Base-by-base conservation (phyloP, 2,113 vertebrate species). In the Prunella himalayana region DNA sequence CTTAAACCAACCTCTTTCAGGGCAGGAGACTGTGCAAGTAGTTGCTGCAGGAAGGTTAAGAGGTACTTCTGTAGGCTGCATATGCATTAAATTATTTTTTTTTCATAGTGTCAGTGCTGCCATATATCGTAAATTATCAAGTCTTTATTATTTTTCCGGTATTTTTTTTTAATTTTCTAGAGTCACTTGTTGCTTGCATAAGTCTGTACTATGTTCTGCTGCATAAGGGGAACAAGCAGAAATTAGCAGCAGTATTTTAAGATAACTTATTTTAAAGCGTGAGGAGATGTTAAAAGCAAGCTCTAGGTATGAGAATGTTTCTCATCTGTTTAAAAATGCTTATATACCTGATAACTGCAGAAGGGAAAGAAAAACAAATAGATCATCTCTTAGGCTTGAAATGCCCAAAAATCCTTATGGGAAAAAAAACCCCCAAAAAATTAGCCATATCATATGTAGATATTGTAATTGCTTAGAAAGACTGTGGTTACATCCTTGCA, bases 221-320 rank as follows among this genome's bases (percentile, higher is more conserved):
- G 31, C 63, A 53, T 56, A 79, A 85, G 31, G 30, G 14, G 49
- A 85, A 45, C 28, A 82, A 90, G 63, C 9, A 93, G 54, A 92
- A 96, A 82, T 92, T 90, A 92, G 70, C 49, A 88, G 27, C 41
- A 82, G 31, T 85, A 90, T 94, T 96, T 93, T 93, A 93, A 82
- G 63, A 86, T 9, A 94, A 56, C 41, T 61, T 96, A 82, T 97
- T 96, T 91, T 90, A 76, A 90, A 94, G 37, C 42, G 79, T 82
- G 54, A 90, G 30, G 30, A 23, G 91, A 92, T 56, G 47, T 71
- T 82, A 82, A 77, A 78, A 86, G 21, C 39, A 66, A 86, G 33
- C 15, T 82, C 25, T 84, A 87, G 61, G 28, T 95, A 87, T 71
- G 47, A 66, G 45, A 87, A 17, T 28, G 6, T 63, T 96, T 87